Evolutionary conservation across 2,113 vertebrate genomes (phyloP), one percentile per base, ranked within the genome.

Genomic region (Chlamydotis undulata): DNA sequence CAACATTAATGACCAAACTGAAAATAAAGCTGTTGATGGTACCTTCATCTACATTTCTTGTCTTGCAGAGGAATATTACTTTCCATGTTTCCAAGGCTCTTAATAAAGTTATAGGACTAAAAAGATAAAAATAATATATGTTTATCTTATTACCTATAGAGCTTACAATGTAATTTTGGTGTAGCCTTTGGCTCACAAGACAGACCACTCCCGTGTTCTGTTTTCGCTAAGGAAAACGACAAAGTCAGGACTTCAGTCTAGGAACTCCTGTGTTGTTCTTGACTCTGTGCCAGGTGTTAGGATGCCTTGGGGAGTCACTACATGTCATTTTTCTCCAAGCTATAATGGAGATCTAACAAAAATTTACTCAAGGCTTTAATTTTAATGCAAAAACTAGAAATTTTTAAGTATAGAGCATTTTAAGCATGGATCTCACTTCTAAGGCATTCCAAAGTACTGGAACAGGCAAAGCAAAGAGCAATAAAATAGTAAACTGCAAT

Each of bases 191-290:
- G 70, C 87, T 87, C 83, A 60, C 28, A 53, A 91, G 61, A 77
- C 45, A 71, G 69, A 85, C 94, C 83, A 89, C 94, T 97, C 87
- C 94, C 24, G 4, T 82, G 84, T 95, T 96, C 95, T 95, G 65
- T 96, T 97, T 95, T 94, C 35, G 47, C 87, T 61, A 69, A 89
- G 81, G 91, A 95, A 97, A 97, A 97, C 68, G 61, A 97, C 93
- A 89, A 96, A 96, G 74, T 96, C 91, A 93, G 74, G 65, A 94
- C 87, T 93, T 45, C 49, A 89, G 87, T 41, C 80, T 93, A 96
- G 87, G 81, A 96, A 96, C 93, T 96, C 65, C 53, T 85, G 65
- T 96, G 89, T 89, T 97, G 57, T 89, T 96, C 81, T 93, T 96
- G 95, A 96, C 57, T 16, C 65, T 12, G 14, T 89, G 93, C 95